Percentiles rank a stretch among this genome's conserved stretches.
These are phyloP conservation scores for Xerus rutilus DNA, from an alignment of 2,797 vertebrate species.

Conservation along the genomic window DNA sequence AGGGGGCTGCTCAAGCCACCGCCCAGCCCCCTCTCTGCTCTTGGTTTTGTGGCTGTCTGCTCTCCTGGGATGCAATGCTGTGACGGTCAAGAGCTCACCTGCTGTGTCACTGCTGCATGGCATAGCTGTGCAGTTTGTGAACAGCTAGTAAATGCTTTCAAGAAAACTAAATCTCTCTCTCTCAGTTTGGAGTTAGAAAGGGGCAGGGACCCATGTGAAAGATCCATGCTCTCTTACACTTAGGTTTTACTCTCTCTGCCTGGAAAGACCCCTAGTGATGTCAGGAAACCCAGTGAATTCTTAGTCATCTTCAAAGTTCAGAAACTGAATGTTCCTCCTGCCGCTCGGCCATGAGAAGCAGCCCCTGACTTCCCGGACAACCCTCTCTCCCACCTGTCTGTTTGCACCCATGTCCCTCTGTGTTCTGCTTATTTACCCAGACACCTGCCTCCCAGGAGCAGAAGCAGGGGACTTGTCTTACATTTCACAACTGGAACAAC, in stretches of 20 bases:
- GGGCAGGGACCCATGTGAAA: too few species aligned
- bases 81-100: not conserved
- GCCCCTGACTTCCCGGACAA: not conserved
- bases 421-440: not conserved
- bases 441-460: not conserved
- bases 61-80: not conserved
- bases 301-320: not conserved
- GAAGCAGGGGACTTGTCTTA: not conserved
- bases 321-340: not conserved
- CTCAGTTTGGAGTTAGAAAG: not conserved
- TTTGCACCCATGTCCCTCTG: not conserved
- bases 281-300: not conserved
- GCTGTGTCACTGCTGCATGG: not conserved
- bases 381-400: not conserved
- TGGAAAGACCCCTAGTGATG: not conserved
- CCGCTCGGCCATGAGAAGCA: accelerated
- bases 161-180: not conserved
- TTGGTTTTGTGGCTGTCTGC: not conserved
- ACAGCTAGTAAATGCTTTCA: not conserved
- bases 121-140: not conserved
- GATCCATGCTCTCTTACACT: not conserved
- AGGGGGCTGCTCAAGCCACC: too few species aligned
- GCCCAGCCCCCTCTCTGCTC: too few species aligned
- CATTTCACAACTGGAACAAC: not conserved
- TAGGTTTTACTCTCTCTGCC: not conserved